A percentile compares a stretch with the other conserved stretches of the same genome.
phyloP scores from a whole-genome alignment of 2,888 invertebrate species.

The Malthinus flaveolus region DNA sequence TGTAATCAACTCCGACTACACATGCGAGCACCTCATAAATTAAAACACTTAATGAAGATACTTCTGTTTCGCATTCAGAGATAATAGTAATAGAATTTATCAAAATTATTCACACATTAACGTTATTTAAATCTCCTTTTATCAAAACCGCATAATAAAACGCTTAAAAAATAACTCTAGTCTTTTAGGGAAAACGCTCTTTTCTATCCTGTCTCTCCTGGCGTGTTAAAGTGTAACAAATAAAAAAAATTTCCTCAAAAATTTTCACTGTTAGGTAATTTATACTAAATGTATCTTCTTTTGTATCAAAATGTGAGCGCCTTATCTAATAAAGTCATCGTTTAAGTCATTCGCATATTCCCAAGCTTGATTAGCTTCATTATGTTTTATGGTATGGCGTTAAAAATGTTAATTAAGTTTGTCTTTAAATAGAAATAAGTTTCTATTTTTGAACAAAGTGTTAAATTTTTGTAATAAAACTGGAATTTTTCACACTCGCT shows the following conservation, averaged over 20 bases:
- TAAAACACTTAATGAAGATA: constrained; percentile 23
- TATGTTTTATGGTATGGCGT: constrained; percentile 1
- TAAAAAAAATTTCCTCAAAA: too few relatives aligned
- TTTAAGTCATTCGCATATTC: neutral
- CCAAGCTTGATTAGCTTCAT: constrained; percentile 3
- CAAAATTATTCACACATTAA: neutral
- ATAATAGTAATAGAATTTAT: neutral
- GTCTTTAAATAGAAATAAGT: neutral
- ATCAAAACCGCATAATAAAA: too few relatives aligned
- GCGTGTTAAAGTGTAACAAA: too few relatives aligned
- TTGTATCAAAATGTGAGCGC: neutral
- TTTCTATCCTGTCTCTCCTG: too few relatives aligned
- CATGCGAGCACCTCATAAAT: constrained; percentile 37
- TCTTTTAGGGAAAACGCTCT: too few relatives aligned
- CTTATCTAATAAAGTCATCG: constrained; percentile 4
- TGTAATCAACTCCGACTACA: constrained; percentile 41
- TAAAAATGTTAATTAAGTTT: constrained; percentile 1
- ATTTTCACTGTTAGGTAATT: too few relatives aligned
- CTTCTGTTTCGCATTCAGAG: neutral
- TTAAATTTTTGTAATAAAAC: too few relatives aligned
- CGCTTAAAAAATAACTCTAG: too few relatives aligned
- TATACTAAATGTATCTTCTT: too few relatives aligned
- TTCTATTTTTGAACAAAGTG: too few relatives aligned
- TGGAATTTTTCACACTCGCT: too few relatives aligned
- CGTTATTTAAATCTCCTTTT: too few relatives aligned